Base-by-base conservation (phyloP, 1,140 invertebrate species). In the Drosophila sproati region DNA sequence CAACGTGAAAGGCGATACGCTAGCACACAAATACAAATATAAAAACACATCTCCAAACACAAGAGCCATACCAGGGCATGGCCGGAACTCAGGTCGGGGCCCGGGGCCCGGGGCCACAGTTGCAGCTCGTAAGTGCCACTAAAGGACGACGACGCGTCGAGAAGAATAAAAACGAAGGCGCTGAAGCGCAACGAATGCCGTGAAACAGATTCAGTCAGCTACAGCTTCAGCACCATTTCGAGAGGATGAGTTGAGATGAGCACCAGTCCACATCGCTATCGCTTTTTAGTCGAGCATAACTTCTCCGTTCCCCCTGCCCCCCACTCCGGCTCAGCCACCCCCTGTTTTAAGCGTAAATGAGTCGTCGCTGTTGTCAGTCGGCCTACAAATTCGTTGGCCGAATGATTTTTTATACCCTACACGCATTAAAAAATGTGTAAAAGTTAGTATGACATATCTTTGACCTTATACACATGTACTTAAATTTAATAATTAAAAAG, bases 1-100 rank as follows among this genome's bases (percentile, higher is more conserved):
- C 83, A 82, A 80, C 83, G 82, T 87, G 82, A 87, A 88, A 87
- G 83, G 82, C 83, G 80, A 88, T 87, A 85, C 72, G 82, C 82
- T 78, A 69, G 64, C 66, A 52, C 35, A 69, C 45, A 69, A 47
- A 54, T 12, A 62, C 39, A 50, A n/a, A 12, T 5, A 60, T 29
- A 54, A 50, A 52, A 32, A 52, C 2, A 35, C 35, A 55, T 20
- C 1, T 20, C 20, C 39, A 63, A 20, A 48, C 43, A 62, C 34
- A n/a, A 48, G 31, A 34, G 50, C 45, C 20, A 20, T 20, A 20
- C 20, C 20, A n/a, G 37, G 41, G 20, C 63, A 37, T 43, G 50
- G 64, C 64, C 55, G 71, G 71, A 69, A 61, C 71, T 29, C 41
- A 69, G 71, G 34, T 73, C 43, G 60, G 64, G 43, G 64, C 50